Base-by-base conservation (phyloP, 2,888 invertebrate genomes). In the Leistus spinibarbis region DNA sequence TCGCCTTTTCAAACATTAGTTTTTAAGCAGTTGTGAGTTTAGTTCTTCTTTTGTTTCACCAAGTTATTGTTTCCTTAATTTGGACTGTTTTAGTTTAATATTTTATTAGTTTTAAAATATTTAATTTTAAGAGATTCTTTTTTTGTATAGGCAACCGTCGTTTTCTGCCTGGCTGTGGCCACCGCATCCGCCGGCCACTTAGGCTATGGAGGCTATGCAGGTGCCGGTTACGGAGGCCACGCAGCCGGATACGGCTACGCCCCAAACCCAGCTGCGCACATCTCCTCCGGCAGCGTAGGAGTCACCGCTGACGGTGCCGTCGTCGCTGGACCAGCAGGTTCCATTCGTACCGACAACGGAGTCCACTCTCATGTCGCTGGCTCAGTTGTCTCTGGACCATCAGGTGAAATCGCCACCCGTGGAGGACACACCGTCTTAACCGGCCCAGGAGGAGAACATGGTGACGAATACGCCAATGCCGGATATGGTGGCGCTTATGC, bases 301-400 rank as follows among this genome's bases (percentile, higher is more conserved):
- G 64, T 63, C 9, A 19, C 27, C 16, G 71, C 66, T 10, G 20
- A 71, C 20, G 71, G 67, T 57, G 76, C 79, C 53, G 76, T 77
- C n/a, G 74, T 77, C 10, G 76, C 78, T 9, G 75, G 75, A 53
- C 75, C 75, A 40, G 75, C 75, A 19, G 75, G 75, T n/a, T 54
- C 54, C 54, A 54, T 75, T 56, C n/a, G 23, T n/a, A 75, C 75
- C n/a, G 75, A 75, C 54, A 75, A 75, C 16, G 75, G 75, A 3
- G 23, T 75, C 20, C 24, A 27, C 19, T 24, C 63, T 1, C 69
- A 69, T 54, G 54, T 53, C 20, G 78, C 73, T 69, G 78, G 77
- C 54, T 77, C 78, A 75, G 77, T 77, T 19, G 73, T 77, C 16
- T 77, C 78, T 53, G 79, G 77, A 60, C 71, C 77, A 62, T 75